Conservation (phyloP, 2,797 vertebrate genomes). For the Caiman crocodilus region DNA sequence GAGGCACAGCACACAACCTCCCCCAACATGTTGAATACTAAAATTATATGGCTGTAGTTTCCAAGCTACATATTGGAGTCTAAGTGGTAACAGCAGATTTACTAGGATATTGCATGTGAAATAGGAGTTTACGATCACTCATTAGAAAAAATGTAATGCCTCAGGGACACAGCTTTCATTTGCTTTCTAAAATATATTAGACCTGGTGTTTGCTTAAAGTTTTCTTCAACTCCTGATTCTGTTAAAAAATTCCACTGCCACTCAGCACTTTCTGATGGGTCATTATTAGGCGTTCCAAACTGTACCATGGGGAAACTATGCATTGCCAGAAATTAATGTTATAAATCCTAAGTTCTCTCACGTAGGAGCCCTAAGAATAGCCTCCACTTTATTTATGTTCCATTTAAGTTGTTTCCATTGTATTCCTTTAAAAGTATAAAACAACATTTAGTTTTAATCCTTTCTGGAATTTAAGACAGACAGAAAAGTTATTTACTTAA, state of each 20-base stretch:
- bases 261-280: background rate
- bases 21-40: background rate
- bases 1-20: no score
- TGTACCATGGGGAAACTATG: background rate
- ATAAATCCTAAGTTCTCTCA: background rate
- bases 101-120: constrained; percentile 36
- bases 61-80: background rate
- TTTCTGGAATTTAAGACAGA: no score
- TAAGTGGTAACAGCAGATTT: constrained; percentile 19
- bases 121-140: constrained; percentile 17
- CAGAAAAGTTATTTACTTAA: no score
- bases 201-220: background rate
- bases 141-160: constrained; percentile 58
- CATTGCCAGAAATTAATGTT: background rate
- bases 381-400: background rate
- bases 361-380: background rate
- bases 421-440: constrained; percentile 1
- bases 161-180: constrained; percentile 24
- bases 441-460: background rate
- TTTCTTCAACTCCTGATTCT: constrained; percentile 16
- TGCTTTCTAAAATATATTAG: background rate
- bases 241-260: background rate
- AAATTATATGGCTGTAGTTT: background rate
- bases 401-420: background rate
- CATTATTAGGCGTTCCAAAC: background rate